These are phyloP conservation scores for Catostylus mosaicus DNA, from an alignment of 30 jellyfish, hydroid and myxozoan species.

Conservation along the genomic window DNA sequence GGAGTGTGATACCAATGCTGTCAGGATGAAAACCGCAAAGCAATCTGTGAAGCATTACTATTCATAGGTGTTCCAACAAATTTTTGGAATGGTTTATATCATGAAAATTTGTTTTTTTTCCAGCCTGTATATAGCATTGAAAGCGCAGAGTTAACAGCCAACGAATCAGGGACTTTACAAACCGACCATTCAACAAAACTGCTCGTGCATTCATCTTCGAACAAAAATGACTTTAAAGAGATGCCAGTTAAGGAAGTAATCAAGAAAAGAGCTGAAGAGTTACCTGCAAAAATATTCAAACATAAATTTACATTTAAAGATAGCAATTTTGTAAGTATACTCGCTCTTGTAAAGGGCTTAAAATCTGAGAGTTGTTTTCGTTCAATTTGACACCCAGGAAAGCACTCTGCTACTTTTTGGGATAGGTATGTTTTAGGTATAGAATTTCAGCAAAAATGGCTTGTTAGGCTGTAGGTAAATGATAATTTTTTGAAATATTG, in stretches of 20 bases:
- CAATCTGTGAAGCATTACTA: too few relatives aligned
- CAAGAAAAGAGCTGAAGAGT: not conserved
- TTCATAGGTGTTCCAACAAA: too few relatives aligned
- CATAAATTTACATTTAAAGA: conserved; percentile 46
- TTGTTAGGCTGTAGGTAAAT: too few relatives aligned
- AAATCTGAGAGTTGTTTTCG: not conserved
- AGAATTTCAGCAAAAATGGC: too few relatives aligned
- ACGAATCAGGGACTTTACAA: not conserved
- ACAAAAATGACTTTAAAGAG: not conserved
- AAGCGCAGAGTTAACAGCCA: not conserved
- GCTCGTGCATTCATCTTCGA: not conserved
- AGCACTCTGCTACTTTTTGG: too few relatives aligned
- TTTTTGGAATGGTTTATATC: too few relatives aligned
- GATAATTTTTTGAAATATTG: too few relatives aligned
- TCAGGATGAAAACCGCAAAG: too few relatives aligned
- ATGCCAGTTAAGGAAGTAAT: not conserved
- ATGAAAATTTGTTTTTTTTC: not conserved
- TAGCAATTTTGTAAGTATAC: conserved; percentile 33
- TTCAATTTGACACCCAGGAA: too few relatives aligned
- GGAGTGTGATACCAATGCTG: too few relatives aligned
- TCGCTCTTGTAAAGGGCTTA: not conserved
- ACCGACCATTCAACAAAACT: not conserved
- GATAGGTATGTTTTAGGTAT: too few relatives aligned
- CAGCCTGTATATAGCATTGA: conserved; percentile 70
- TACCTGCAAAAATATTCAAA: not conserved